Evolutionary conservation across 2,888 invertebrate species (phyloP).

Genomic region (Craniophora ligustri): DNA sequence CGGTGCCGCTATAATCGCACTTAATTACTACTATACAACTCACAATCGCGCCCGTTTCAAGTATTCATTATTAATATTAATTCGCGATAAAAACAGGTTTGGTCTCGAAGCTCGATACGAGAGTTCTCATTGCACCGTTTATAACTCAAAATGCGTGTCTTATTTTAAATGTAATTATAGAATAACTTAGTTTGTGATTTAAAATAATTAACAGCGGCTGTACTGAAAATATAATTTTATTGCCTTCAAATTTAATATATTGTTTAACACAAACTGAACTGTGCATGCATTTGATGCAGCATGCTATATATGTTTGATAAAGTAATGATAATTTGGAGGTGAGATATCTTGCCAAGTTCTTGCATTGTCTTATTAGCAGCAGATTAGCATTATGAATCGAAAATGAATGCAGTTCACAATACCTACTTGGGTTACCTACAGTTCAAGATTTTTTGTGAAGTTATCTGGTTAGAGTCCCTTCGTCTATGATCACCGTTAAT

Average conservation of each 20-base stretch:
- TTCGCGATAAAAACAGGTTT: constrained; percentile 82
- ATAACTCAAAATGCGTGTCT: constrained; percentile 64
- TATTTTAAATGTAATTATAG: constrained; percentile 65
- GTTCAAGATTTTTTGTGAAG: no score
- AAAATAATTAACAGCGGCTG: constrained; percentile 48
- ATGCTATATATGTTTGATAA: no score
- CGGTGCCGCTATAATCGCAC: constrained; percentile 80
- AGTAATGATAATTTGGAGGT: no score
- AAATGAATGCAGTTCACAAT: no score
- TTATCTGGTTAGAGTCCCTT: no score
- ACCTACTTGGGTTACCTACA: no score
- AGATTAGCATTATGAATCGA: no score
- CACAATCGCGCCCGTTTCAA: constrained; percentile 82
- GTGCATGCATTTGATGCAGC: no score
- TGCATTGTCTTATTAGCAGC: no score
- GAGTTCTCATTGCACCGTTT: constrained; percentile 55
- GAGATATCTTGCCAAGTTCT: no score
- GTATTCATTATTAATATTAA: constrained; percentile 85
- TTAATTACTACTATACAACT: constrained; percentile 85
- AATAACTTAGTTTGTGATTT: constrained; percentile 59
- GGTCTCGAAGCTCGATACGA: constrained; percentile 62
- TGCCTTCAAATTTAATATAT: constrained; percentile 34
- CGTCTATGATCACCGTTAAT: no score
- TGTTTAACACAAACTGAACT: constrained; percentile 16
- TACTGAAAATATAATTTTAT: constrained; percentile 37